Evolutionary conservation across 2,888 invertebrate genomes (phyloP).

Genomic region (Abrostola triplasia): DNA sequence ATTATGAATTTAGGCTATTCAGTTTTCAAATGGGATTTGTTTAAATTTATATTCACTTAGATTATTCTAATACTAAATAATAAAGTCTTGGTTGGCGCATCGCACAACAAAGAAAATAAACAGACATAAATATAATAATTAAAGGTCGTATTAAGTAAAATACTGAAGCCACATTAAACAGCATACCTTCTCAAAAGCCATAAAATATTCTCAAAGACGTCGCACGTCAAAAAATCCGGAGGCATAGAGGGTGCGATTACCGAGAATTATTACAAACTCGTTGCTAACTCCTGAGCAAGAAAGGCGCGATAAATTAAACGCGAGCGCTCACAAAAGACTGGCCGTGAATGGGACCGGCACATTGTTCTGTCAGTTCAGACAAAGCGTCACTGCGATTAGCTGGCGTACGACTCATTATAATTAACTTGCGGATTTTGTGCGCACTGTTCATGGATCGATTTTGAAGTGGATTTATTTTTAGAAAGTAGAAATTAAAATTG

Average conservation of each 20-base stretch:
- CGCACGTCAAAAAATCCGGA: conserved; percentile 27
- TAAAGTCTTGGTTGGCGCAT: no score
- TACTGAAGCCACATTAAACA: no score
- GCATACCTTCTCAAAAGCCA: not conserved
- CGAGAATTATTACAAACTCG: conserved; percentile 56
- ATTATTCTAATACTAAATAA: no score
- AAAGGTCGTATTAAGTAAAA: no score
- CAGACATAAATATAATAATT: no score
- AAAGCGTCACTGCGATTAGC: conserved; percentile 79
- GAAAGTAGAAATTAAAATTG: not conserved
- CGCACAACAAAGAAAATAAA: no score
- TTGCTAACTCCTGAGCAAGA: conserved; percentile 55
- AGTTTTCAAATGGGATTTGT: no score
- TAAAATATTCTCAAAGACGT: not conserved
- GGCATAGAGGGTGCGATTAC: conserved; percentile 48
- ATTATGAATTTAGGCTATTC: not conserved
- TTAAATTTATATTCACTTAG: no score
- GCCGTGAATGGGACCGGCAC: conserved; percentile 70
- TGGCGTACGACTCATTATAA: conserved; percentile 74
- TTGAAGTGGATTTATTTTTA: not conserved
- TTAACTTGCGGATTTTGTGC: conserved; percentile 65
- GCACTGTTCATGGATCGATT: conserved; percentile 31
- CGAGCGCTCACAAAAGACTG: conserved; percentile 67
- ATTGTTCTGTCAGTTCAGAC: conserved; percentile 80
- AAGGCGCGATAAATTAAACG: conserved; percentile 70